Percentiles rank a stretch among this genome's conserved stretches.
Evolutionary conservation across 1,140 invertebrate species (phyloP).

Genomic region (Diplogasteroides magnus): DNA sequence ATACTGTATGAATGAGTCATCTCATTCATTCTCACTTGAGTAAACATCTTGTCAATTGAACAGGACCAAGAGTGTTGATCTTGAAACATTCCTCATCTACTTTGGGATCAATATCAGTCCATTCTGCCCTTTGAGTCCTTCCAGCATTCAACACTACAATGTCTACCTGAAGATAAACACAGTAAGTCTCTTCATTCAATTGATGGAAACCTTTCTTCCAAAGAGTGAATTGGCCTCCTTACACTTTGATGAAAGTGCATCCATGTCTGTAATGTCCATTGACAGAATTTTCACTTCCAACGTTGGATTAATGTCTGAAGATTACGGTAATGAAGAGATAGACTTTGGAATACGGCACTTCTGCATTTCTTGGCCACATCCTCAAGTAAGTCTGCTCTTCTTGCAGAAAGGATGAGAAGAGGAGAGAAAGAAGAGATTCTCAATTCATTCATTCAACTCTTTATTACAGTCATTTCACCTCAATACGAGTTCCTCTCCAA

Average conservation of each 20-base stretch:
- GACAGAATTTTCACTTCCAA: neutral
- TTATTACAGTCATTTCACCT: too few species aligned
- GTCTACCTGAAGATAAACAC: neutral
- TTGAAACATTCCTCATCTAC: neutral
- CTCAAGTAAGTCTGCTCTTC: neutral
- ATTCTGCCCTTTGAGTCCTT: neutral
- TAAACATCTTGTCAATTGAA: neutral
- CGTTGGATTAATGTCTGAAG: neutral
- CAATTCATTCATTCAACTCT: too few species aligned
- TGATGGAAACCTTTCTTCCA: neutral
- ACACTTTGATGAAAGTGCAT: neutral
- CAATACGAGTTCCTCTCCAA: neutral
- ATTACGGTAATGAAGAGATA: too few species aligned
- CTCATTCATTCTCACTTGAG: conserved; percentile 1
- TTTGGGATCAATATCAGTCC: neutral
- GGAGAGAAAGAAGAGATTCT: neutral
- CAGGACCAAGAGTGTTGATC: neutral
- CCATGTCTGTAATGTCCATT: neutral
- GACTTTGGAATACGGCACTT: too few species aligned
- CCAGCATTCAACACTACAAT: neutral
- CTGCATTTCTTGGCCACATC: neutral
- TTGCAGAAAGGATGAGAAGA: neutral
- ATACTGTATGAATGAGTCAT: too few species aligned
- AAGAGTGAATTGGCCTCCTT: neutral
- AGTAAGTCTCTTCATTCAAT: too few species aligned